A percentile compares a stretch with the other conserved stretches of the same genome.
Evolutionary conservation across 2,797 vertebrate genomes (phyloP).

Genomic region (Poecilia wingei): DNA sequence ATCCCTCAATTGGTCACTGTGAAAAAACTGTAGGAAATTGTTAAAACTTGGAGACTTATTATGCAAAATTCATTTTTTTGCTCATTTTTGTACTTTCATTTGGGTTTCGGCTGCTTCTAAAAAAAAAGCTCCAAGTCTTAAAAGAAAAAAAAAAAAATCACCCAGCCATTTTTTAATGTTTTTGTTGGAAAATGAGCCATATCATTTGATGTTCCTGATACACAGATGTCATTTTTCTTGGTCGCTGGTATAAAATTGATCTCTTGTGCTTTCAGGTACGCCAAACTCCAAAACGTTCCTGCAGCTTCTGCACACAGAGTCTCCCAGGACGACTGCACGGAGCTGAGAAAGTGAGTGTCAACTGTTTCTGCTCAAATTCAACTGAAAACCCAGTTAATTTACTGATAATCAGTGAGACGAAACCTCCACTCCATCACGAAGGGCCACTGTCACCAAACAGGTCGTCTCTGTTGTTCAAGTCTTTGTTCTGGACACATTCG

Average conservation of each 20-base stretch:
- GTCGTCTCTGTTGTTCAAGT: not conserved
- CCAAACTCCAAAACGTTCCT: slow-evolving; percentile 84
- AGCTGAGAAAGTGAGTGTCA: slow-evolving; percentile 88
- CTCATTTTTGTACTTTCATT: no score
- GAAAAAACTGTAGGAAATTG: no score
- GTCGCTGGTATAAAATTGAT: not conserved
- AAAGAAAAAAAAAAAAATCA: no score
- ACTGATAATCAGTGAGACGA: slow-evolving; percentile 7
- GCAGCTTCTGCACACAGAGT: slow-evolving; percentile 82
- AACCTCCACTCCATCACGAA: not conserved
- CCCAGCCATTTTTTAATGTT: no score
- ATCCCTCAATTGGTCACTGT: no score
- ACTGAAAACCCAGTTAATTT: slow-evolving; percentile 17
- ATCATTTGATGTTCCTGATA: no score
- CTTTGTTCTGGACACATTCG: not conserved
- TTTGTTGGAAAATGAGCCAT: no score
- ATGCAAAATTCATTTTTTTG: no score
- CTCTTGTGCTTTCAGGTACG: slow-evolving; percentile 79
- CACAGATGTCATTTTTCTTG: no score
- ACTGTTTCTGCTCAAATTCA: slow-evolving; percentile 7
- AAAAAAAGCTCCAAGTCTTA: no score
- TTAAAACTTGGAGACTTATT: no score
- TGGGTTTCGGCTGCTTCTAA: no score
- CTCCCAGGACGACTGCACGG: slow-evolving; percentile 85
- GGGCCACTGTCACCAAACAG: not conserved